These are phyloP conservation scores for Telenomus remus DNA, from an alignment of 1,140 invertebrate species.

Conservation along the genomic window DNA sequence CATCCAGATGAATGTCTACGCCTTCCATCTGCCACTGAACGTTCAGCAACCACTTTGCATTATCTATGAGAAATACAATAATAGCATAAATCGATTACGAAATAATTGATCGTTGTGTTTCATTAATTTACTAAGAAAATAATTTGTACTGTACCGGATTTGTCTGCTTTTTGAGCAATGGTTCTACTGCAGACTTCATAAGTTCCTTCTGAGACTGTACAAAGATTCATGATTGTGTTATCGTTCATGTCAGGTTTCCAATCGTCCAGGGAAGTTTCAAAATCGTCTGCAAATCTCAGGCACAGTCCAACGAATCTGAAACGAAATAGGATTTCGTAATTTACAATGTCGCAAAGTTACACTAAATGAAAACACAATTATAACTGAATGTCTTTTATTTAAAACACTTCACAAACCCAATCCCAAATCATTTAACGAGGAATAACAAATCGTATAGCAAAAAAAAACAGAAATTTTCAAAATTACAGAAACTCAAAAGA, in stretches of 20 bases:
- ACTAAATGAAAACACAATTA: no score
- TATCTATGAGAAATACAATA: slow-evolving; percentile 78
- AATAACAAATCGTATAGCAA: slow-evolving; percentile 12
- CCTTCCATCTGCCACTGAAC: slow-evolving; percentile 99
- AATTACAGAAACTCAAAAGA: not conserved
- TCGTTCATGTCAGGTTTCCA: slow-evolving; percentile 95
- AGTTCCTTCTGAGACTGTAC: slow-evolving; percentile 97
- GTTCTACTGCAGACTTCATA: slow-evolving; percentile 97
- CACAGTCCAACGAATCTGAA: slow-evolving; percentile 92
- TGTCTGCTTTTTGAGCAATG: slow-evolving; percentile 84
- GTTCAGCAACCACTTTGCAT: slow-evolving; percentile 98
- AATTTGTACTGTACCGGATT: slow-evolving; percentile 73
- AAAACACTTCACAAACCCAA: no score
- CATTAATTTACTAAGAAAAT: no score
- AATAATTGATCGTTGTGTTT: no score
- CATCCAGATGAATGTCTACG: slow-evolving; percentile 96
- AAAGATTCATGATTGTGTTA: slow-evolving; percentile 92
- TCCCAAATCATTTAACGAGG: slow-evolving; percentile 8
- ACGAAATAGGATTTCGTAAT: no score
- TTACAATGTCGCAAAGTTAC: no score
- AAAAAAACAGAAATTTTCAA: not conserved
- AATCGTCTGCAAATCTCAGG: slow-evolving; percentile 95
- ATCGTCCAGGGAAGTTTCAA: slow-evolving; percentile 96
- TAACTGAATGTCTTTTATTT: no score
- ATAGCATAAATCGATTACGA: no score